Base-by-base conservation (phyloP, 2,113 vertebrate species). In the Stigmatopora argus region DNA sequence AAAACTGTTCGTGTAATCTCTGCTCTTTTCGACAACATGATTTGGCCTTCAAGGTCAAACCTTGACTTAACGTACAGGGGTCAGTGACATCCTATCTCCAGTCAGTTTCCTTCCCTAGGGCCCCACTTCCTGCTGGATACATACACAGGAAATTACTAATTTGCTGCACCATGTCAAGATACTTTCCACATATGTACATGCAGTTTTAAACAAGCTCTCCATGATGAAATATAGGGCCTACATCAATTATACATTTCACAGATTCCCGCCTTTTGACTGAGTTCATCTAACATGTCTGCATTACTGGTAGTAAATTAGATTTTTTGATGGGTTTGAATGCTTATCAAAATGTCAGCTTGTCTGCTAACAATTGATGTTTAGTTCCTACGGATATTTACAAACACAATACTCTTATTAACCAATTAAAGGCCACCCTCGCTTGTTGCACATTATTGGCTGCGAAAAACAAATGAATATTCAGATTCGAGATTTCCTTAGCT, bases 81-180 rank as follows among this genome's bases (percentile, higher is more conserved):
- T 88, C 89, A 88, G 76, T 82, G 84, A 81, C 87, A 87, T 87
- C 84, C 82, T 78, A 81, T 80, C 82, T 79, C 73, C 66, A 82
- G 84, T 87, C 81, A 62, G 69, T 80, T 90, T 89, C 88, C 86
- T 88, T 90, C 89, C 87, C 86, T 82, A 68, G 78, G 70, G 78
- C 78, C 83, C 74, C 68, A 84, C 86, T 89, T 90, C 86, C 89
- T 89, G 85, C 85, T 84, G 75, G 81, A 75, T n/a, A 74, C 81
- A 85, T 72, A 83, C 78, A 78, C 85, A 82, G 90, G 88, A 90
- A 88, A 87, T 84, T 72, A 83, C 76, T 79, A 82, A 83, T 87
- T 88, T 87, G 82, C 86, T 80, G 70, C 78, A 66, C 82, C 78
- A 68, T 71, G 82, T 65, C 78, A 56, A 78, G 78, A 87, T 79